Evolutionary conservation across 2,797 vertebrate genomes (phyloP).

Genomic region (Buceros bicornis): DNA sequence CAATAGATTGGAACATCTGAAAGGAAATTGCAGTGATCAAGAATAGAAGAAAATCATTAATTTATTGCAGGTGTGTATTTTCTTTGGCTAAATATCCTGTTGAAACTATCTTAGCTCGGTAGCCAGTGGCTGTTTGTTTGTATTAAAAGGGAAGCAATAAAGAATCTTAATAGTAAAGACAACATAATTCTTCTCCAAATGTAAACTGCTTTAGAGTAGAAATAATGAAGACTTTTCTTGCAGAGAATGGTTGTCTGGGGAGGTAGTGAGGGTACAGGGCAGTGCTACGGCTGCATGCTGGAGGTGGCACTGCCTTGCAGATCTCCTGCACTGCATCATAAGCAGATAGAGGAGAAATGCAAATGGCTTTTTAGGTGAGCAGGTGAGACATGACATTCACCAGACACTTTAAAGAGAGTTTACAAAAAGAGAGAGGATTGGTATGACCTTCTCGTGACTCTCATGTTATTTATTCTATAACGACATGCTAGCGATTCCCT

Average conservation of each 20-base stretch:
- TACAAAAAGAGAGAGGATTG: background rate
- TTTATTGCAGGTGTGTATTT: background rate
- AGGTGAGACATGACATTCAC: slow-evolving; percentile 57
- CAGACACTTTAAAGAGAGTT: slow-evolving; percentile 51
- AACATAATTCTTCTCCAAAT: background rate
- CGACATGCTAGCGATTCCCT: slow-evolving; percentile 17
- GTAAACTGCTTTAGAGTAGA: background rate
- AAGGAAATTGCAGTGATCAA: background rate
- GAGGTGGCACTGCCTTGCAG: background rate
- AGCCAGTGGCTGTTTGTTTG: background rate
- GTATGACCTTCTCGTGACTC: slow-evolving; percentile 58
- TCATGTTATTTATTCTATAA: slow-evolving; percentile 31
- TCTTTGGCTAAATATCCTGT: background rate
- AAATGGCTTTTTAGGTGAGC: slow-evolving; percentile 25
- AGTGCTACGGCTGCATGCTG: background rate
- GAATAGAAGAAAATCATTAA: background rate
- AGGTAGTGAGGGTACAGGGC: background rate
- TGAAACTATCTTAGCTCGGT: background rate
- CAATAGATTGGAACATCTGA: background rate
- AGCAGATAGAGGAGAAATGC: slow-evolving; percentile 34
- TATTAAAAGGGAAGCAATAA: background rate
- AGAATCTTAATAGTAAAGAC: background rate
- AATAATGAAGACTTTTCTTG: background rate
- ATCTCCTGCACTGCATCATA: slow-evolving; percentile 30
- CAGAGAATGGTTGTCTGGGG: background rate